Conservation (phyloP, 2,888 invertebrate species). For the Trissolcus brochymenae region DNA sequence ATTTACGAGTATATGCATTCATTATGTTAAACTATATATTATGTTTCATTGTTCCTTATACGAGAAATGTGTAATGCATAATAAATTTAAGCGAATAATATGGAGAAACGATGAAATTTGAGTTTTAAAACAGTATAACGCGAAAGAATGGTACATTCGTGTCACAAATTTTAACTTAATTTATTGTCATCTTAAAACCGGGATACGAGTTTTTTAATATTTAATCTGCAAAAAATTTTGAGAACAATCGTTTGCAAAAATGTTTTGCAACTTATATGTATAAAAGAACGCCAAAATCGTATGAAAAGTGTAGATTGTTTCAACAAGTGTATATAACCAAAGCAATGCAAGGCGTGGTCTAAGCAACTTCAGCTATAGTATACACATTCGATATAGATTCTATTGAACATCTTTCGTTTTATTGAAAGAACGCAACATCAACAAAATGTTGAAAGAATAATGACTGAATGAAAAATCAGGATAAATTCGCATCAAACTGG, state of each 20-base stretch:
- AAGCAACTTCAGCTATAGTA: constrained; percentile 21
- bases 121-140: too few relatives aligned
- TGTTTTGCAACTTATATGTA: not conserved
- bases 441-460: not conserved
- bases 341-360: constrained; percentile 10
- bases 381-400: not conserved
- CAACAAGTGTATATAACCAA: constrained; percentile 33
- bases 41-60: too few relatives aligned
- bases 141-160: too few relatives aligned
- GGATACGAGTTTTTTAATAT: too few relatives aligned
- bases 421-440: not conserved
- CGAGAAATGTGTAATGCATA: too few relatives aligned
- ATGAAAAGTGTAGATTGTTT: constrained; percentile 20
- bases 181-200: too few relatives aligned
- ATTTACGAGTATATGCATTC: too few relatives aligned
- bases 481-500: not conserved
- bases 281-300: not conserved
- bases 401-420: not conserved
- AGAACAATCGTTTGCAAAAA: too few relatives aligned
- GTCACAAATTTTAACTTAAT: too few relatives aligned
- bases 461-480: not conserved
- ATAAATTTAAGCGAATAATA: too few relatives aligned
- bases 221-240: not conserved
- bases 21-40: too few relatives aligned
- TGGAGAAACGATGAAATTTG: too few relatives aligned